These are phyloP conservation scores for Orchesella flavescens DNA, from an alignment of 2,888 invertebrate species.

Conservation along the genomic window DNA sequence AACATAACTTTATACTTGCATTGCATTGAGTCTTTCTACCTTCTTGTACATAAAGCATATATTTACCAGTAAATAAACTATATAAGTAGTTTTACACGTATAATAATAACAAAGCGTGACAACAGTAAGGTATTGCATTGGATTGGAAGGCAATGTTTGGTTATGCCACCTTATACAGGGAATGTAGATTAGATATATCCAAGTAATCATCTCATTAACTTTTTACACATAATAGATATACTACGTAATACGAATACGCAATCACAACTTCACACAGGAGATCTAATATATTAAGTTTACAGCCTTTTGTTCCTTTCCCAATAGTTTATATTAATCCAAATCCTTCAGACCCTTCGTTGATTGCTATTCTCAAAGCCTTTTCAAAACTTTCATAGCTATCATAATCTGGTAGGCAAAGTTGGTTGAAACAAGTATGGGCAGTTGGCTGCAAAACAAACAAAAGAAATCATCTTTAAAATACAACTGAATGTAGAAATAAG, in stretches of 20 bases:
- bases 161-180: slow-evolving; percentile 55
- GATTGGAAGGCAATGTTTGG: slow-evolving; percentile 60
- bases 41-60: slow-evolving; percentile 3
- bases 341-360: slow-evolving; percentile 96
- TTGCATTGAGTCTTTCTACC: slow-evolving; percentile 28
- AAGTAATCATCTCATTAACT: not conserved
- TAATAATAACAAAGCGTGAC: slow-evolving; percentile 11
- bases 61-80: slow-evolving; percentile 8
- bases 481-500: not conserved
- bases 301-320: not conserved
- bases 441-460: slow-evolving; percentile 77
- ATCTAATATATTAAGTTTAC: not conserved
- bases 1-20: slow-evolving; percentile 29
- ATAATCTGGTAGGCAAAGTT: slow-evolving; percentile 95
- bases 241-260: slow-evolving; percentile 5
- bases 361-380: slow-evolving; percentile 89
- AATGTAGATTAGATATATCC: slow-evolving; percentile 48
- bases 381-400: slow-evolving; percentile 95
- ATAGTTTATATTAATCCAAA: slow-evolving; percentile 83
- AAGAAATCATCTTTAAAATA: not conserved
- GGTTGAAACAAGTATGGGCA: slow-evolving; percentile 97
- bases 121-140: slow-evolving; percentile 52
- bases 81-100: too few relatives aligned
- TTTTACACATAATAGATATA: not conserved
- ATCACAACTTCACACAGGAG: not conserved